phyloP scores from a whole-genome alignment of 2,113 vertebrate genomes.

The Coryphaenoides rupestris region DNA sequence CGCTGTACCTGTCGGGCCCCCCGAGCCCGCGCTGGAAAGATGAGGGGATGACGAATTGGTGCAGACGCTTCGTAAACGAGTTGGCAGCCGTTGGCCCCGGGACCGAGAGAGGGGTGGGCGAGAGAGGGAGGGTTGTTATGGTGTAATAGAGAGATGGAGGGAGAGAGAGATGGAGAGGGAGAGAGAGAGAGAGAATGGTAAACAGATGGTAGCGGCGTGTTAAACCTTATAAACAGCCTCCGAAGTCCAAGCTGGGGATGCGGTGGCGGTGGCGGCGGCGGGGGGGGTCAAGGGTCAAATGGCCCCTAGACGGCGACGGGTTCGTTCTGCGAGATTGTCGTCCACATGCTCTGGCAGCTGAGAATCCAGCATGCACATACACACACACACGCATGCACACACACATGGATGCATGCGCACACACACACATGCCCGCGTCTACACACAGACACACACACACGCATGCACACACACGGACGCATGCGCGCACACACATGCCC shows the following conservation, averaged over 20 bases:
- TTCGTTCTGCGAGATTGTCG: conserved; percentile 38
- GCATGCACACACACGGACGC: background rate
- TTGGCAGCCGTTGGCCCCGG: conserved; percentile 26
- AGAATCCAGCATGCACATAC: conserved; percentile 5
- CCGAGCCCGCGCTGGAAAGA: conserved; percentile 18
- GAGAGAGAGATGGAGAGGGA: background rate
- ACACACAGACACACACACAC: background rate
- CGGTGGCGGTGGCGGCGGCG: no score
- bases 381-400: background rate
- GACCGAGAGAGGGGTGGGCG: background rate
- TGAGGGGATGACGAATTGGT: conserved; percentile 12
- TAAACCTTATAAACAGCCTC: conserved; percentile 33
- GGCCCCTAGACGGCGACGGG: conserved; percentile 37
- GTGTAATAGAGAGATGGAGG: conserved; percentile 8
- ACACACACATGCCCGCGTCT: background rate
- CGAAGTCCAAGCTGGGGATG: conserved; percentile 19
- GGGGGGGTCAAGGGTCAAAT: conserved; percentile 48
- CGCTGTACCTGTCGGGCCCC: conserved; percentile 18
- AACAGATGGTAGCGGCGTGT: conserved; percentile 66
- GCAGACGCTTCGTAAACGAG: conserved; percentile 30
- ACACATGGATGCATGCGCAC: background rate
- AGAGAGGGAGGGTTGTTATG: background rate
- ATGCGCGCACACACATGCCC: background rate
- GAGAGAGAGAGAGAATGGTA: conserved; percentile 38
- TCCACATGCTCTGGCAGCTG: conserved; percentile 20